Conservation (phyloP, 2,797 vertebrate species). For the Lagorchestes hirsutus region DNA sequence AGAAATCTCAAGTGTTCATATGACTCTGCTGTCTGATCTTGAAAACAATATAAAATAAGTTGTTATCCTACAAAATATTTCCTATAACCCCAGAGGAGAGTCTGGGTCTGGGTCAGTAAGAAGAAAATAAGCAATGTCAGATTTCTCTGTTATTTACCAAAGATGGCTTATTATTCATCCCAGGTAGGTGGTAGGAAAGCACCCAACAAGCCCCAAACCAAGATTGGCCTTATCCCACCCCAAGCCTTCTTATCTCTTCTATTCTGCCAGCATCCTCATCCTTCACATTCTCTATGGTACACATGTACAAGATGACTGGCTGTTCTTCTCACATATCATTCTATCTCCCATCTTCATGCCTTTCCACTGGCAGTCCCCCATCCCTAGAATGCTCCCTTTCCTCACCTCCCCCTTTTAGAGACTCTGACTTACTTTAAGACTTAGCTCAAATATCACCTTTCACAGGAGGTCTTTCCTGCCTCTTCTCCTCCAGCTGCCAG, state of each 20-base stretch:
- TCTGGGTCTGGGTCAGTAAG: background rate
- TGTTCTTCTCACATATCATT: background rate
- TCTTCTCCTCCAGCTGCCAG: background rate
- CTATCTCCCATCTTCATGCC: background rate
- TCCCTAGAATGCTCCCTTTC: background rate
- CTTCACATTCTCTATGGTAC: background rate
- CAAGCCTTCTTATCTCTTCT: background rate
- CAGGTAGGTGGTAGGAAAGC: background rate
- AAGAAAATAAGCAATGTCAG: background rate
- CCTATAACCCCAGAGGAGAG: background rate
- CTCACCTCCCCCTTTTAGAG: background rate
- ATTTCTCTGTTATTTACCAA: background rate
- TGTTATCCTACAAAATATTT: background rate
- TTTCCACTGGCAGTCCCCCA: background rate
- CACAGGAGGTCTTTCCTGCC: background rate
- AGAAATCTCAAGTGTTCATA: background rate
- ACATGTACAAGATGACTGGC: background rate
- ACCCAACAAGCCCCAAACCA: background rate
- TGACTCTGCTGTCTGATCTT: slow-evolving; percentile 25
- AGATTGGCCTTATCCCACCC: background rate
- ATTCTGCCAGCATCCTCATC: background rate
- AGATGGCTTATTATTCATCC: background rate
- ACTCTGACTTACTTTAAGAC: background rate
- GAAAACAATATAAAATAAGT: slow-evolving; percentile 25
- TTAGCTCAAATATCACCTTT: background rate